Base-by-base conservation (phyloP, 2,888 invertebrate species). In the Drosophila lacicola region DNA sequence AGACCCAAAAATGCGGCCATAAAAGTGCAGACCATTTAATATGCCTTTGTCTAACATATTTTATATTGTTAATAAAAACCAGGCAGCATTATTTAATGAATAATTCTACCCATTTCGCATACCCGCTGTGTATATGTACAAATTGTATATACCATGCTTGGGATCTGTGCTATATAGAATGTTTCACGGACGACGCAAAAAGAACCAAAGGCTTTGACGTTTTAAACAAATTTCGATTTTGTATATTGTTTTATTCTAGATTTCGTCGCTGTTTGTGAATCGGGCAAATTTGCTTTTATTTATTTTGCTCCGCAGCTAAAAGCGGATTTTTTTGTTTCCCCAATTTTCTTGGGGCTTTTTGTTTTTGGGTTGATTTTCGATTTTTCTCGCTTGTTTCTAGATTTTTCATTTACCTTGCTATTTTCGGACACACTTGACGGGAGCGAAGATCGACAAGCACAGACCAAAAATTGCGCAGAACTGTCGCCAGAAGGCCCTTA, bases 391-490 rank as follows among this genome's bases (percentile, higher is more conserved):
- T 70, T 63, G 50, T 61, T 67, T 80, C 65, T 80, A 66, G 63
- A 68, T 69, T 74, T 76, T 67, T 72, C 78, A 81, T 84, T 80
- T 78, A 81, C 78, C 87, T 86, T 74, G 86, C 85, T 85, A 85
- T 88, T 88, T 86, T 85, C 71, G 85, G 78, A 80, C 76, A 81
- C 80, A 81, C 89, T 90, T 90, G 90, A 90, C 75, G 89, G 78
- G 62, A 56, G 58, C 63, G 74, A 76, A 73, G 83, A 78, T 78
- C 82, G 88, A 80, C 77, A 75, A 68, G 71, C 75, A 69, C 57
- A 69, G 50, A 75, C 64, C 68, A 73, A 82, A 79, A 79, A 88
- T 77, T 78, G 82, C 88, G 84, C 84, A 82, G 72, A 88, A 82
- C 80, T 88, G 83, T 89, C 83, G 88, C 86, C 88, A 75, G 78